A percentile compares a stretch with the other conserved stretches of the same genome.
Evolutionary conservation across 2,113 vertebrate species (phyloP).

Genomic region (Neomonachus schauinslandi): DNA sequence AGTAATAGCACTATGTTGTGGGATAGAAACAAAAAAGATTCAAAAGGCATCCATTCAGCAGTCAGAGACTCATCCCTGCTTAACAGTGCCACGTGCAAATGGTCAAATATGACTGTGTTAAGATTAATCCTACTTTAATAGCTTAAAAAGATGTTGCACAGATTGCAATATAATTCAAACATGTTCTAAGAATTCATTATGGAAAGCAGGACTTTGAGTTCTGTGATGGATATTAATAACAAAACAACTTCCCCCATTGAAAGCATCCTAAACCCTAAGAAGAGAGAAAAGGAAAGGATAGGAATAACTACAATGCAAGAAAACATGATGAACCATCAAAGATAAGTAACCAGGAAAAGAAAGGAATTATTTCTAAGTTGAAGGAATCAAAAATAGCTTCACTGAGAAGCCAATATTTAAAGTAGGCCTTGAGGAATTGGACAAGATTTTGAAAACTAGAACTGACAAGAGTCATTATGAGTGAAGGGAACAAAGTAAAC

Average conservation of each 20-base stretch:
- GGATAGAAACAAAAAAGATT: background rate
- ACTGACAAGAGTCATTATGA: background rate
- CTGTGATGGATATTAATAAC: background rate
- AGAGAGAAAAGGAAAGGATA: background rate
- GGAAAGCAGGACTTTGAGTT: background rate
- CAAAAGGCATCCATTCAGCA: background rate
- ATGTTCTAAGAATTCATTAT: background rate
- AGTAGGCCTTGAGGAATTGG: background rate
- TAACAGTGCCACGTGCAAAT: background rate
- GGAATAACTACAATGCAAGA: background rate
- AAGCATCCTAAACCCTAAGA: background rate
- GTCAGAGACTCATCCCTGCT: background rate
- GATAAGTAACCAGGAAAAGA: background rate
- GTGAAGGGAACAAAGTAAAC: background rate
- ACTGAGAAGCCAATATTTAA: background rate
- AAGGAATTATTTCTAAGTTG: background rate
- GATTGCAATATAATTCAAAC: background rate
- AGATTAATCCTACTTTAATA: background rate
- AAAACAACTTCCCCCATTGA: background rate
- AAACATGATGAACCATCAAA: background rate
- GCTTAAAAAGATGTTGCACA: background rate
- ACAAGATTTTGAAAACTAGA: slow-evolving; percentile 1
- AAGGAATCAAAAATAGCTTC: background rate
- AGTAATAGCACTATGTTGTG: background rate
- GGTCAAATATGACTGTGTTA: background rate